Conservation (phyloP, 2,113 vertebrate genomes). For the Australoheros scitulus region DNA sequence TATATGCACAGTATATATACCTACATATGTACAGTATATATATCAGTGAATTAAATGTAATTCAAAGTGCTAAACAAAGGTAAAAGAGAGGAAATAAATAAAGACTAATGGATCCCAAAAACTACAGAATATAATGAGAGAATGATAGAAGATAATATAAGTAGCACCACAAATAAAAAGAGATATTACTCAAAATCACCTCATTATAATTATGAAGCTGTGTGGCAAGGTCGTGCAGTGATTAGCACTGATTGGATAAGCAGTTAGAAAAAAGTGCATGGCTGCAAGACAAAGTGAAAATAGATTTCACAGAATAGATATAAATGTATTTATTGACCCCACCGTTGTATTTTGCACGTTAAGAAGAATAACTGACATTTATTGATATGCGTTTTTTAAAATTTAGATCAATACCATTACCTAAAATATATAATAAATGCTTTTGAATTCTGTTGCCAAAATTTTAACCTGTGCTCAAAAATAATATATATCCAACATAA, state of each 20-base stretch:
- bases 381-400: slow-evolving; percentile 7
- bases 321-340: too few species aligned
- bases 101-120: background rate
- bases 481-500: background rate
- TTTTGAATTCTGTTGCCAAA: background rate
- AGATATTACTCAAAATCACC: too few species aligned
- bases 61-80: background rate
- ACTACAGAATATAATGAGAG: too few species aligned
- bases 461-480: background rate
- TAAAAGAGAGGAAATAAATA: background rate
- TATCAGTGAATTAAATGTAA: too few species aligned
- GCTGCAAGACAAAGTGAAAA: background rate
- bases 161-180: too few species aligned
- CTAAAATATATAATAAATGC: slow-evolving; percentile 8
- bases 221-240: background rate
- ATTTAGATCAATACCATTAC: background rate
- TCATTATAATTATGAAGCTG: background rate
- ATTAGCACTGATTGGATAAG: background rate
- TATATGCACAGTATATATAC: too few species aligned
- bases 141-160: background rate
- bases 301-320: background rate
- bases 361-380: too few species aligned
- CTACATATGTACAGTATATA: too few species aligned
- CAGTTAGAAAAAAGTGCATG: background rate
- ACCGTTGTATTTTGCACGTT: too few species aligned